phyloP scores from a whole-genome alignment of 2,888 invertebrate genomes.

The Noctua comes region DNA sequence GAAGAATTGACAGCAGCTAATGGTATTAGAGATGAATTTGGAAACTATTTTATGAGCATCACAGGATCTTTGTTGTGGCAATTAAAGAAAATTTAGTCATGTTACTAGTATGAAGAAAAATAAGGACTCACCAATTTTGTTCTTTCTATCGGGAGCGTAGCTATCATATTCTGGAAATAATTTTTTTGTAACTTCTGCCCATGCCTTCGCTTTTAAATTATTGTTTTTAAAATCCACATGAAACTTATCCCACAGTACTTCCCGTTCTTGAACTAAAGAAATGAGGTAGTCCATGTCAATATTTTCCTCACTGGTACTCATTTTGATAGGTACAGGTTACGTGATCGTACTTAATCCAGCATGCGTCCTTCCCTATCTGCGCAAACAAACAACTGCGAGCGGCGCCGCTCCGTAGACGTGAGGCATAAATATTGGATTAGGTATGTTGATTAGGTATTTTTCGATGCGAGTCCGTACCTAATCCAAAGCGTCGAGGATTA shows the following conservation, averaged over 20 bases:
- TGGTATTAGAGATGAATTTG: constrained; percentile 44
- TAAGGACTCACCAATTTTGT: constrained; percentile 49
- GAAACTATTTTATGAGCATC: constrained; percentile 46
- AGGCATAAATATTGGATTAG: no score
- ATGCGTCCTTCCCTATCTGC: constrained; percentile 34
- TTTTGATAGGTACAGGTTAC: constrained; percentile 31
- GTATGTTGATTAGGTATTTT: no score
- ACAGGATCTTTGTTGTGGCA: constrained; percentile 51
- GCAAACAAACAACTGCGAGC: constrained; percentile 37
- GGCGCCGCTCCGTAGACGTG: constrained; percentile 22
- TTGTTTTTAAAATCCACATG: constrained; percentile 36
- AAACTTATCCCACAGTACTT: constrained; percentile 33
- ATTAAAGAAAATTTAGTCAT: constrained; percentile 37
- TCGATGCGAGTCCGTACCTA: no score
- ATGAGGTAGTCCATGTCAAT: constrained; percentile 37
- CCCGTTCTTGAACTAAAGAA: constrained; percentile 47
- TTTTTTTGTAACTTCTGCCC: constrained; percentile 31
- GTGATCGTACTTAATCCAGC: constrained; percentile 28
- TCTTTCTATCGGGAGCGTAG: constrained; percentile 42
- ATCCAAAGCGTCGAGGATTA: not conserved
- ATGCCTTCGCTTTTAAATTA: constrained; percentile 27
- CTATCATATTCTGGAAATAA: constrained; percentile 46
- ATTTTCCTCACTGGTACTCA: constrained; percentile 39
- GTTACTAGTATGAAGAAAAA: constrained; percentile 32
- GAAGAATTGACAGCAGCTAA: constrained; percentile 38